These are phyloP conservation scores for Eupeodes latifasciatus DNA, from an alignment of 2,888 invertebrate genomes.

Conservation along the genomic window DNA sequence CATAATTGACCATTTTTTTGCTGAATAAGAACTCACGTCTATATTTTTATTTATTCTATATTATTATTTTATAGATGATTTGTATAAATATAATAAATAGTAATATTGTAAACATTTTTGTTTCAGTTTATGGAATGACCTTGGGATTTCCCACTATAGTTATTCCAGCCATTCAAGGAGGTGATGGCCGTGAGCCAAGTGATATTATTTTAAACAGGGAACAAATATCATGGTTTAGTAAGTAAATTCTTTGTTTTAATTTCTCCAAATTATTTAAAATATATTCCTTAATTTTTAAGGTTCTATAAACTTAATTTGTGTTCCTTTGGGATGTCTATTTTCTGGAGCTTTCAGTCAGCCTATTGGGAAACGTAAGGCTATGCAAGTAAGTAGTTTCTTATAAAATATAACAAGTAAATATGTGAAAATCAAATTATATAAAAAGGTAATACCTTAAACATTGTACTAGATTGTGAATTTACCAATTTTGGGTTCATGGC, in stretches of 20 bases:
- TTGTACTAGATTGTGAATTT: slow-evolving; percentile 86
- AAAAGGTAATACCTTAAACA: background rate
- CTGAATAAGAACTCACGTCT: too few relatives aligned
- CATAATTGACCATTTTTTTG: too few relatives aligned
- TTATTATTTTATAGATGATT: too few relatives aligned
- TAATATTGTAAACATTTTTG: background rate
- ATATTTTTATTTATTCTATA: too few relatives aligned
- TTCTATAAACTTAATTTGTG: slow-evolving; percentile 91
- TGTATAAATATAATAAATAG: background rate
- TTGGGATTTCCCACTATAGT: slow-evolving; percentile 92
- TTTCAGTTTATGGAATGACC: slow-evolving; percentile 90
- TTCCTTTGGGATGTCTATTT: slow-evolving; percentile 91
- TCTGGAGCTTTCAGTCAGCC: slow-evolving; percentile 90
- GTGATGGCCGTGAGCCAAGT: slow-evolving; percentile 82
- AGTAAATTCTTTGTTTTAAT: slow-evolving; percentile 76
- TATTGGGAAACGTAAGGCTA: slow-evolving; percentile 89
- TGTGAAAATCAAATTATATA: background rate
- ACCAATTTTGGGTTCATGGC: slow-evolving; percentile 91
- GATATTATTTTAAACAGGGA: slow-evolving; percentile 86
- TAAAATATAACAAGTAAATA: background rate
- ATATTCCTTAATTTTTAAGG: slow-evolving; percentile 85
- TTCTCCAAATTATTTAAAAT: background rate
- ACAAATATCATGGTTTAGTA: slow-evolving; percentile 91
- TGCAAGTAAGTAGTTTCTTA: slow-evolving; percentile 86
- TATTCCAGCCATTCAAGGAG: slow-evolving; percentile 89